A percentile compares a stretch with the other conserved stretches of the same genome.
phyloP scores from a whole-genome alignment of 1,140 invertebrate genomes.

The Heliconius hermathena region DNA sequence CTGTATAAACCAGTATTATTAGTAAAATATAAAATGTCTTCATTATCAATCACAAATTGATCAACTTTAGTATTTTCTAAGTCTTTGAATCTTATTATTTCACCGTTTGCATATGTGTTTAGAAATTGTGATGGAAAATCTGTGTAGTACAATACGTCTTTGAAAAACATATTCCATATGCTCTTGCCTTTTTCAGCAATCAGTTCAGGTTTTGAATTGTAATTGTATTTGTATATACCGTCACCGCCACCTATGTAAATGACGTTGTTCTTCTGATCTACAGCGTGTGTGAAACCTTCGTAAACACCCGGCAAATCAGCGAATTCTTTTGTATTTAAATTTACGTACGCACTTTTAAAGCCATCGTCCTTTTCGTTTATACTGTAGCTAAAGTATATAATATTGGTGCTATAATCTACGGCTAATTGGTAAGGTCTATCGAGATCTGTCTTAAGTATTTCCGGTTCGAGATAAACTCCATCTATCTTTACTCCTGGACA shows the following conservation, averaged over 20 bases:
- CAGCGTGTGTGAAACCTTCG: conserved; percentile 65
- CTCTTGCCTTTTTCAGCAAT: conserved; percentile 44
- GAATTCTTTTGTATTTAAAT: conserved; percentile 63
- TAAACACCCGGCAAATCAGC: conserved; percentile 49
- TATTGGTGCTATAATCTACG: conserved; percentile 56
- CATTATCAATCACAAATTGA: conserved; percentile 63
- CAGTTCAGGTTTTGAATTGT: conserved; percentile 47
- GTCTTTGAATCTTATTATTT: conserved; percentile 51
- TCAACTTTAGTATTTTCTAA: conserved; percentile 69
- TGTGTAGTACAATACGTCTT: conserved; percentile 60
- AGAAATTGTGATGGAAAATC: conserved; percentile 62
- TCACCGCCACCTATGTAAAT: conserved; percentile 63
- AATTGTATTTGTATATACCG: conserved; percentile 65
- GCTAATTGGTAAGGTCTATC: conserved; percentile 61
- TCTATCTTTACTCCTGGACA: conserved; percentile 54
- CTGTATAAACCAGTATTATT: conserved; percentile 61
- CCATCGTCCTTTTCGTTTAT: conserved; percentile 48
- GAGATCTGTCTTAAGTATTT: conserved; percentile 50
- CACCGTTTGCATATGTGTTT: conserved; percentile 53
- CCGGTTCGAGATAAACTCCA: conserved; percentile 47
- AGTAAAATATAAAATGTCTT: conserved; percentile 56
- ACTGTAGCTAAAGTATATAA: conserved; percentile 64
- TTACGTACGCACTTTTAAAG: conserved; percentile 54
- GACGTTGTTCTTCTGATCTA: conserved; percentile 55
- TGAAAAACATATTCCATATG: conserved; percentile 65